Evolutionary conservation across 2,888 invertebrate species (phyloP), one percentile per base, ranked within the genome.

Genomic region (Drosophila kanekoi): DNA sequence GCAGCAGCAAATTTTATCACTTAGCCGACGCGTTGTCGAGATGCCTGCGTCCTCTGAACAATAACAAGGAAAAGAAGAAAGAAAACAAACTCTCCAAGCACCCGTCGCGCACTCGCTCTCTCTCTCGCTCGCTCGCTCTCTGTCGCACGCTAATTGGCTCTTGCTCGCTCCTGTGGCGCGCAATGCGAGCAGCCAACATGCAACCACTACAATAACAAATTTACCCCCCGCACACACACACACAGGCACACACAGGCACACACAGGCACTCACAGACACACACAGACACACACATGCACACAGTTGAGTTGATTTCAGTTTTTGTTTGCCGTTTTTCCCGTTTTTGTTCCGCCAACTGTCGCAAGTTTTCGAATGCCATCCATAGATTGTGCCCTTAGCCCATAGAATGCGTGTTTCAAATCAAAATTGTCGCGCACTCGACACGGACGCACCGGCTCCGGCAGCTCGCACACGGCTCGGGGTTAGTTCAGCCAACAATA

Each of bases 361-460:
- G 89, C 89, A 86, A 87, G 86, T 89, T 84, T 88, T 86, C 86
- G 78, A 85, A 87, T 87, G 71, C 63, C 62, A 58, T 62, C 70
- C 72, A 77, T 72, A 61, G 77, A 74, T 67, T 73, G 74, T 68
- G 63, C 63, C 75, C 79, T 69, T 51, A 54, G 66, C n/a, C 53
- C 49, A 56, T 44, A 57, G 69, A 54, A 51, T 60, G 44, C 73
- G 76, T 69, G 79, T 76, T 89, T 86, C 88, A 86, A 86, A 86
- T 89, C 85, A 69, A 89, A 86, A 86, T 72, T 89, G 85, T 87
- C 85, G 85, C 88, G 85, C 85, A 87, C 86, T 76, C 85, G 83
- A 87, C 73, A 86, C 85, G 85, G 89, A 86, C 85, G 85, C 82
- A 84, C 66, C 78, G 88, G 83, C 82, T 85, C 60, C 69, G 76